Conservation (phyloP, 2,888 invertebrate species). For the Ormia ochracea region DNA sequence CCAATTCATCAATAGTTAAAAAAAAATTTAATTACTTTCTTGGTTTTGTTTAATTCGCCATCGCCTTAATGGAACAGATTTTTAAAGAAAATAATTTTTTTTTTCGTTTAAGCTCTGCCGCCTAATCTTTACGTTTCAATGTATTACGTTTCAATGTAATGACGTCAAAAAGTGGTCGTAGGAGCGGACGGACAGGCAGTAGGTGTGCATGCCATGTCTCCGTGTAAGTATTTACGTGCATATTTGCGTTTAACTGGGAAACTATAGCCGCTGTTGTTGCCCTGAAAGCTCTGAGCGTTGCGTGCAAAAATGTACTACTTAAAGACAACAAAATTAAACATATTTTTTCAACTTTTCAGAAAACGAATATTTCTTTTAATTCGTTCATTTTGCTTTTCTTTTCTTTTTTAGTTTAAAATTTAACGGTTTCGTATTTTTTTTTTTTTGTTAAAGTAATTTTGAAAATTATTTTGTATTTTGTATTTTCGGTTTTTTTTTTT, state of each 20-base stretch:
- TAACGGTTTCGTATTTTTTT: slow-evolving; percentile 57
- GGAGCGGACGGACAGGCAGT: not conserved
- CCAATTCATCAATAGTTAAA: no score
- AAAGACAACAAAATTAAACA: slow-evolving; percentile 31
- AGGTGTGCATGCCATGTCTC: slow-evolving; percentile 3
- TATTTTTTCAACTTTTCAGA: not conserved
- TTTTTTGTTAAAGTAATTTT: slow-evolving; percentile 23
- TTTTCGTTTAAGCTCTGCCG: not conserved
- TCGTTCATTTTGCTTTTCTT: not conserved
- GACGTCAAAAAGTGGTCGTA: slow-evolving; percentile 20
- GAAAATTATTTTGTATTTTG: not conserved
- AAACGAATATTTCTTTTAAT: slow-evolving; percentile 13
- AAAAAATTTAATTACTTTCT: no score
- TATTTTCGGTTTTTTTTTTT: not conserved
- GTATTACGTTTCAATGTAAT: slow-evolving; percentile 29
- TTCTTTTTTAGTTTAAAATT: slow-evolving; percentile 1
- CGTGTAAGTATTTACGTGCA: not conserved
- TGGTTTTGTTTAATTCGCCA: no score
- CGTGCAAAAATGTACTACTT: slow-evolving; percentile 56
- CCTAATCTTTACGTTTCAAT: slow-evolving; percentile 16
- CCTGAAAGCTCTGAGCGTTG: slow-evolving; percentile 23
- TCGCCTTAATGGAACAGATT: not conserved
- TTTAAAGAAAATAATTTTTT: not conserved
- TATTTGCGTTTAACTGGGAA: not conserved
- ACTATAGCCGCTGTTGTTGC: not conserved